A percentile compares a stretch with the other conserved stretches of the same genome.
phyloP scores from a whole-genome alignment of 2,888 invertebrate genomes.

The Pristionchus fissidentatus region DNA sequence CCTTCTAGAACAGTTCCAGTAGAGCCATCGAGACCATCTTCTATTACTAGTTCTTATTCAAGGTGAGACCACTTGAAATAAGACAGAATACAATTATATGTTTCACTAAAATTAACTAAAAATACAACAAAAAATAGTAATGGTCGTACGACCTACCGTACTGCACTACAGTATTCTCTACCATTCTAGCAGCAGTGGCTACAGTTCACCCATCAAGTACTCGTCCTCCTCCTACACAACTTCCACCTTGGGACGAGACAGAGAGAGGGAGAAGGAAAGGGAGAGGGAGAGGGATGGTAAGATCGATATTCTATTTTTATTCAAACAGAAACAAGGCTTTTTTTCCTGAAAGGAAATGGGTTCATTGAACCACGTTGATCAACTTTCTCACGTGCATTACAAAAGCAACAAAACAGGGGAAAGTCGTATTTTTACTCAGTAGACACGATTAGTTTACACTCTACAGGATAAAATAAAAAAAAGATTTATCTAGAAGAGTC shows the following conservation, averaged over 20 bases:
- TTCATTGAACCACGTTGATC: background rate
- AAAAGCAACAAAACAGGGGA: too few relatives aligned
- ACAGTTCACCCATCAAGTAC: constrained; percentile 45
- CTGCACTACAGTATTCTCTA: too few relatives aligned
- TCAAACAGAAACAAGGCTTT: background rate
- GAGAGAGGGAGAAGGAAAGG: constrained; percentile 16
- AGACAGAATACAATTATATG: background rate
- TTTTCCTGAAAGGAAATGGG: background rate
- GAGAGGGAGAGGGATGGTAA: constrained; percentile 18
- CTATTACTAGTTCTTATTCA: background rate
- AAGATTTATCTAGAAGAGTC: too few relatives aligned
- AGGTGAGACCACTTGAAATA: background rate
- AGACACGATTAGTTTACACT: too few relatives aligned
- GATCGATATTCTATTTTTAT: background rate
- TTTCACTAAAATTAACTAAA: background rate
- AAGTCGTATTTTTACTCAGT: too few relatives aligned
- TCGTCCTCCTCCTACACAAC: constrained; percentile 42
- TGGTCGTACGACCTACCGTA: too few relatives aligned
- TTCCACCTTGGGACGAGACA: constrained; percentile 44
- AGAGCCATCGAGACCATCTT: background rate
- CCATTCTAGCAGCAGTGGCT: too few relatives aligned
- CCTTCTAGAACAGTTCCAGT: background rate
- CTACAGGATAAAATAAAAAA: too few relatives aligned
- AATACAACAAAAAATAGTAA: too few relatives aligned
- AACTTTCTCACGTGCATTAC: background rate